phyloP scores from a whole-genome alignment of 1,140 invertebrate species.

The Leptopilina clavipes region DNA sequence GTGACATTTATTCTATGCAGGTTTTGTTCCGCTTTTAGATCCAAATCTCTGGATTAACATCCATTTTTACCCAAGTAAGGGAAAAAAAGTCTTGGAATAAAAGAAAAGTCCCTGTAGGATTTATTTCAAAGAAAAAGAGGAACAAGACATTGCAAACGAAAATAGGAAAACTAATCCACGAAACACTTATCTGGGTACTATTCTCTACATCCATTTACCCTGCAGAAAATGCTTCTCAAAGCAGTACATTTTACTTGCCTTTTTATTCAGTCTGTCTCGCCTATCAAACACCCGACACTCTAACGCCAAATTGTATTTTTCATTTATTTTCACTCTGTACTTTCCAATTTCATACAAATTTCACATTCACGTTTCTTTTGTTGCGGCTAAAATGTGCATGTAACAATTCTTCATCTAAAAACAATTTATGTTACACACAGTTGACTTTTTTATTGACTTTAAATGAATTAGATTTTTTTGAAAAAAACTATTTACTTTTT shows the following conservation, averaged over 20 bases:
- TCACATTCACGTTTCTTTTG: neutral
- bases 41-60: slow-evolving; percentile 19
- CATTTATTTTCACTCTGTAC: slow-evolving; percentile 8
- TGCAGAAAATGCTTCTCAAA: slow-evolving; percentile 11
- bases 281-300: neutral
- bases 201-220: slow-evolving; percentile 29
- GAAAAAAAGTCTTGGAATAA: neutral
- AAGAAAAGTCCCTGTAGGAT: slow-evolving; percentile 12
- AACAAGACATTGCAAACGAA: slow-evolving; percentile 12
- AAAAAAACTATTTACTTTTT: too few species aligned
- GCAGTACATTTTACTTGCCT: slow-evolving; percentile 11
- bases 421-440: too few species aligned
- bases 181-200: slow-evolving; percentile 28
- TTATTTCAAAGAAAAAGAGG: slow-evolving; percentile 13
- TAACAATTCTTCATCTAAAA: too few species aligned
- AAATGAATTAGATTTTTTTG: too few species aligned
- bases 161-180: slow-evolving; percentile 31
- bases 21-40: slow-evolving; percentile 18
- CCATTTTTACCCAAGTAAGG: neutral
- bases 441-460: too few species aligned
- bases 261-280: slow-evolving; percentile 22
- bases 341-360: slow-evolving; percentile 18
- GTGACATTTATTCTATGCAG: slow-evolving; percentile 6
- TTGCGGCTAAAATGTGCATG: neutral
- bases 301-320: slow-evolving; percentile 19